Base-by-base conservation (phyloP, 2,113 vertebrate genomes). In the Prionailurus bengalensis region DNA sequence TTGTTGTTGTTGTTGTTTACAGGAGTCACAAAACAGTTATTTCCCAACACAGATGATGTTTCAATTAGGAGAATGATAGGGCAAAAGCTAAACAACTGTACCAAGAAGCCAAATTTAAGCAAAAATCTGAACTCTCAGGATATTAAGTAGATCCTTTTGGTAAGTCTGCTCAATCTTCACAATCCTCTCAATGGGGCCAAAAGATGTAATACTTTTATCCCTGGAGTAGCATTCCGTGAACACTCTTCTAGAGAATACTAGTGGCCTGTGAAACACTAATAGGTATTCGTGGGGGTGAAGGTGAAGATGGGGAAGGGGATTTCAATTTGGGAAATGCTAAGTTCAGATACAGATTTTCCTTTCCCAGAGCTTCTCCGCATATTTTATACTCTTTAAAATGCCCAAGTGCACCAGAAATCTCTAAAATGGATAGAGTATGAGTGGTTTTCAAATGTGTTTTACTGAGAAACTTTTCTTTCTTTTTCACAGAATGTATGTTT, bases 1-100 rank as follows among this genome's bases (percentile, higher is more conserved):
- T 88, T 27, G 5, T 65, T 93, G 13, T 73, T 90, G 27, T 87
- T 97, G 66, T 81, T 96, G 58, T 98, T 98, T 97, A 42, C 97
- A 99, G 99, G 98, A 93, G 98, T 99, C 95, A 99, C 99, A 25
- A 99, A 99, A 66, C 98, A 99, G 90, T 97, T 99, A 90, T 99
- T 99, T 97, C 99, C 99, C 97, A 99, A 98, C 80, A 98, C 98
- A 76, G 99, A 99, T 14, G 99, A 99, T 53, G 98, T 98, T 97
- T 98, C 99, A 79, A 98, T 99, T 92, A 98, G 99, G 89, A 98
- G 98, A 97, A 99, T 99, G 99, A 99, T 99, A 98, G 99, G 99
- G 42, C 99, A 99, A 97, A 99, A 99, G 95, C 96, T 99, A 70
- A 99, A 99, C 94, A 99, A 99, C 86, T 99, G 98, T 97, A 99